Conservation (phyloP, 1,140 invertebrate species). For the Tyrophagus putrescentiae region DNA sequence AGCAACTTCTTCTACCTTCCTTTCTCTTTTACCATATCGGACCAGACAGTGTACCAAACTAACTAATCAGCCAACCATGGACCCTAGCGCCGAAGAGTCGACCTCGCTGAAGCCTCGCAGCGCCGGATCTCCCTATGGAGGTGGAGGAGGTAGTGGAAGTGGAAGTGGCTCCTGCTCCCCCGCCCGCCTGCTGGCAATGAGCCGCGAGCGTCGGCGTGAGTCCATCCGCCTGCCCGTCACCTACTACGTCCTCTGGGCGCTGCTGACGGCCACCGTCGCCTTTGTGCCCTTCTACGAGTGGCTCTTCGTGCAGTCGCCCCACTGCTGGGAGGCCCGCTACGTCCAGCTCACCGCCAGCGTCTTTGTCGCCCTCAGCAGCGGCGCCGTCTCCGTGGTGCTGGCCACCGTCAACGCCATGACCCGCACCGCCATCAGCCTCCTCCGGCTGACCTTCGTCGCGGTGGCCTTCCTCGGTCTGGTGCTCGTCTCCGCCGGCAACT, state of each 20-base stretch:
- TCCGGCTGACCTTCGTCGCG: background rate
- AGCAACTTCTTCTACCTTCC: no score
- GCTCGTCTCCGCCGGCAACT: slow-evolving; percentile 1
- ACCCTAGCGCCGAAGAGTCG: background rate
- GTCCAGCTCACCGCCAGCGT: background rate
- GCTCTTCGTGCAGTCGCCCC: background rate
- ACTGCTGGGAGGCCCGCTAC: background rate
- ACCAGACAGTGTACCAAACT: no score
- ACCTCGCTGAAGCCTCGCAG: background rate
- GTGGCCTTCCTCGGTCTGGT: background rate
- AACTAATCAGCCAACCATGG: no score
- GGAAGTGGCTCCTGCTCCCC: background rate
- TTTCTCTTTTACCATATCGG: no score
- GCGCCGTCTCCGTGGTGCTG: background rate
- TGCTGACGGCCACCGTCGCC: background rate
- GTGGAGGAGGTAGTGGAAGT: no score
- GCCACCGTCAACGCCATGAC: background rate
- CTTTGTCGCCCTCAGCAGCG: background rate
- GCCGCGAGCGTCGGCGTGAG: background rate
- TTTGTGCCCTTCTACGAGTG: background rate
- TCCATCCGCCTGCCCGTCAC: background rate
- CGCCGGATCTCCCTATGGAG: background rate
- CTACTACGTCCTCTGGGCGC: background rate
- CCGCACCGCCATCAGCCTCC: background rate
- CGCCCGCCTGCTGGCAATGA: background rate